Percentiles rank a stretch among this genome's conserved stretches.
Evolutionary conservation across 1,140 invertebrate species (phyloP).

Genomic region (Tetragnatha versicolor): DNA sequence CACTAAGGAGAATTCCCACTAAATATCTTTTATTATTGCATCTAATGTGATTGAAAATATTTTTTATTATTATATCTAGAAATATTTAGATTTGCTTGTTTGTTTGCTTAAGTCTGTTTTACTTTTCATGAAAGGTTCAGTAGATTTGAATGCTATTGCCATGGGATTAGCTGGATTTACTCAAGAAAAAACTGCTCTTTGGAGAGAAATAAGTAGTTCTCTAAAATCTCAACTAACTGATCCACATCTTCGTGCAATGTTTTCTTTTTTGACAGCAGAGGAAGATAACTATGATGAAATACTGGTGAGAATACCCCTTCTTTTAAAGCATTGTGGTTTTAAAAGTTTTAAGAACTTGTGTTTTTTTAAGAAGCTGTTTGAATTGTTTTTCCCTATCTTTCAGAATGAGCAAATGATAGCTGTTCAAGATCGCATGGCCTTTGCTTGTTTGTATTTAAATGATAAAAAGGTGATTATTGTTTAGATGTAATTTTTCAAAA

Average conservation of each 20-base stretch:
- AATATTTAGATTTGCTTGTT: not conserved
- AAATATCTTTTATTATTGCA: not conserved
- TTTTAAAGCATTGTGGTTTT: not conserved
- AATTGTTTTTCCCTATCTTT: conserved; percentile 61
- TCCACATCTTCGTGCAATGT: conserved; percentile 90
- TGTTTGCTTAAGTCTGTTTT: too few species aligned
- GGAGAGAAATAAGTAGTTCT: conserved; percentile 78
- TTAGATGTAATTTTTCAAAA: too few species aligned
- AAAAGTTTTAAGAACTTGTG: not conserved
- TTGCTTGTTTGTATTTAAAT: conserved; percentile 87
- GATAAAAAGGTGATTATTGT: conserved; percentile 72
- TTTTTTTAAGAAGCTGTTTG: not conserved
- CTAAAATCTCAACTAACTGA: conserved; percentile 78
- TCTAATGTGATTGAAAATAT: too few species aligned
- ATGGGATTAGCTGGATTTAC: conserved; percentile 82
- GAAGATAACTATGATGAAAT: conserved; percentile 71
- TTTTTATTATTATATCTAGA: too few species aligned
- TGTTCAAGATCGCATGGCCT: conserved; percentile 89
- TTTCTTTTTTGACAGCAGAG: conserved; percentile 87
- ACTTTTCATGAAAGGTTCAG: too few species aligned
- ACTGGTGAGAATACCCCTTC: conserved; percentile 70
- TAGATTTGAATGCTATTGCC: conserved; percentile 72
- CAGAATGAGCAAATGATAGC: conserved; percentile 81
- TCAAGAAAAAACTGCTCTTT: conserved; percentile 72
- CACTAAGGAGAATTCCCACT: too few species aligned